Evolutionary conservation across 1,140 invertebrate species (phyloP), one percentile per base, ranked within the genome.

Genomic region (Drosophila sturtevanti): DNA sequence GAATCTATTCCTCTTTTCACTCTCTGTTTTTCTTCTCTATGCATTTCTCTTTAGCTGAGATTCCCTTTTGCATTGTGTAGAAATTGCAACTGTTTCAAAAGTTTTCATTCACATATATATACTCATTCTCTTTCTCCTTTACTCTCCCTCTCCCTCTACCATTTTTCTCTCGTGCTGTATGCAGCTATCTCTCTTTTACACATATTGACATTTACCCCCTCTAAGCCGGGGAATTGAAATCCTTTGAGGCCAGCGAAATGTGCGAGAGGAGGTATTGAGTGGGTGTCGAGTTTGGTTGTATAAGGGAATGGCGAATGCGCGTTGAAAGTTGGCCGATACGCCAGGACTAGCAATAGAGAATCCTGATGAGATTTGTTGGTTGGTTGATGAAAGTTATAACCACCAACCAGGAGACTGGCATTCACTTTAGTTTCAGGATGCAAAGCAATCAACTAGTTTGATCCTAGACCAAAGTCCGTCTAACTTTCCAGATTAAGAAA

Each of bases 81-180:
- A 64, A 87, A 87, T 78, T 85, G 81, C 82, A 85, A 85, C 81
- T 86, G 81, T 86, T 87, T 79, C 75, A 79, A 86, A 86, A 86
- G 77, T 85, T 85, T 66, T 55, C 65, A 55, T 41, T 61, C 63
- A 54, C 58, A 22, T 48, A 51, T 37, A 48, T 4, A 10, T 44
- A n/a, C 54, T 7, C 6, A 27, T 21, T 34, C 27, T 44, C 27
- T 18, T 7, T 44, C 14, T 48, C 35, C 22, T 21, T 27, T 4
- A 3, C 4, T 31, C 27, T 31, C 27, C 7, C 61, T 22, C 51
- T 27, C 44, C 14, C 22, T 60, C 4, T 37, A 21, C n/a, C n/a
- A n/a, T n/a, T n/a, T n/a, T n/a, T 11, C 6, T 35, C 16, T n/a
- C 34, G 0, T 31, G 3, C 27, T 31, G 1, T 31, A 31, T 31